Evolutionary conservation across 2,888 invertebrate genomes (phyloP).

Genomic region (Meganola albula): DNA sequence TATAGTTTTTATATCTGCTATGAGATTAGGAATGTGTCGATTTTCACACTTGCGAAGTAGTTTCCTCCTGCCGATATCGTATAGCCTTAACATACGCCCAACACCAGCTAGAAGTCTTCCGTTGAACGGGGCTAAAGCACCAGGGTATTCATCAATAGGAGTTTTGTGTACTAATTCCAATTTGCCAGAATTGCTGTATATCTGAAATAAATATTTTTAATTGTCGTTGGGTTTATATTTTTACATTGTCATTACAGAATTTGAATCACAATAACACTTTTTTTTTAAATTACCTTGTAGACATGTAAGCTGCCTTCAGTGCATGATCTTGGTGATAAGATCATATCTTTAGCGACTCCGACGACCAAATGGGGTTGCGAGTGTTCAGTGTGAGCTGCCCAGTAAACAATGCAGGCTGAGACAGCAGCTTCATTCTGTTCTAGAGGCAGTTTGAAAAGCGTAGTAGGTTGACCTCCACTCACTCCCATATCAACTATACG

Average conservation of each 20-base stretch:
- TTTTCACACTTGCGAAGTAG: slow-evolving; percentile 98
- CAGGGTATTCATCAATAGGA: slow-evolving; percentile 92
- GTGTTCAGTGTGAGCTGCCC: slow-evolving; percentile 76
- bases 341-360: slow-evolving; percentile 93
- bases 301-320: slow-evolving; percentile 91
- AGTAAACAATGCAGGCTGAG: slow-evolving; percentile 90
- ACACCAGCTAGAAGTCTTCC: slow-evolving; percentile 95
- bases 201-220: slow-evolving; percentile 41
- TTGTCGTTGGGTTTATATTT: no score
- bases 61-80: slow-evolving; percentile 96
- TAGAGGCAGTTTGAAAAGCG: slow-evolving; percentile 86
- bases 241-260: no score
- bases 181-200: slow-evolving; percentile 86
- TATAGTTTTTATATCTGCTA: slow-evolving; percentile 94
- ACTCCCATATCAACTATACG: slow-evolving; percentile 90
- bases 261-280: no score
- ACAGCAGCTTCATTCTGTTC: slow-evolving; percentile 98
- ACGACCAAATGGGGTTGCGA: slow-evolving; percentile 82
- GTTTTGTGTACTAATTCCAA: slow-evolving; percentile 97
- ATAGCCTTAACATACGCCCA: slow-evolving; percentile 93
- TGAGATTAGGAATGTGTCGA: slow-evolving; percentile 95
- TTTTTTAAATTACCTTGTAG: slow-evolving; percentile 86
- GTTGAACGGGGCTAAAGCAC: slow-evolving; percentile 93
- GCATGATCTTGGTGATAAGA: slow-evolving; percentile 91
- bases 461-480: slow-evolving; percentile 79